Conservation (phyloP, 2,113 vertebrate species). For the Herpetotheres cachinnans region DNA sequence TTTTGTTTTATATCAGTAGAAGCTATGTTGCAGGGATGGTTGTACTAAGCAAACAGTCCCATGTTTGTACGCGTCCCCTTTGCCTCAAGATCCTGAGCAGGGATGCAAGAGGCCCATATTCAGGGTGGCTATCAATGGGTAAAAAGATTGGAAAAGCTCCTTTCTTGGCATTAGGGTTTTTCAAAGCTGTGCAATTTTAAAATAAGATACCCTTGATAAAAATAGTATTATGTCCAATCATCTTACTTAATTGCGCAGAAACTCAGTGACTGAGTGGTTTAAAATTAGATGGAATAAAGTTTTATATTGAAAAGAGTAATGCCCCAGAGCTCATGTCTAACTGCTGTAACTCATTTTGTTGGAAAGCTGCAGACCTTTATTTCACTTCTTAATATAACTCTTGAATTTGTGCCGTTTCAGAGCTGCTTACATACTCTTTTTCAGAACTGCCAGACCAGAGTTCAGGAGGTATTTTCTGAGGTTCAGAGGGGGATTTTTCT, state of each 20-base stretch:
- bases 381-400: neutral
- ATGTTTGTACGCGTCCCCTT: accelerated
- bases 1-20: neutral
- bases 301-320: neutral
- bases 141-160: neutral
- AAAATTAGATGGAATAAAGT: neutral
- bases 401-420: neutral
- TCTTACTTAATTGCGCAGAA: neutral
- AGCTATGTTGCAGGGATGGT: neutral
- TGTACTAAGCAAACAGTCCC: neutral
- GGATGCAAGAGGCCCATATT: neutral
- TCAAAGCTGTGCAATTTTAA: neutral
- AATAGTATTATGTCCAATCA: neutral
- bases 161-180: neutral
- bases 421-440: neutral
- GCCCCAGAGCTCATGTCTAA: neutral
- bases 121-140: neutral
- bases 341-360: neutral
- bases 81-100: neutral
- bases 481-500: neutral
- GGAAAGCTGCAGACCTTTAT: neutral
- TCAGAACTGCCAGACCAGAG: neutral
- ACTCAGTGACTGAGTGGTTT: neutral
- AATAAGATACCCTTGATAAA: neutral
- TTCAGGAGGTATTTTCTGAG: neutral